Conservation (phyloP, 2,113 vertebrate species). For the Globicephala melas region DNA sequence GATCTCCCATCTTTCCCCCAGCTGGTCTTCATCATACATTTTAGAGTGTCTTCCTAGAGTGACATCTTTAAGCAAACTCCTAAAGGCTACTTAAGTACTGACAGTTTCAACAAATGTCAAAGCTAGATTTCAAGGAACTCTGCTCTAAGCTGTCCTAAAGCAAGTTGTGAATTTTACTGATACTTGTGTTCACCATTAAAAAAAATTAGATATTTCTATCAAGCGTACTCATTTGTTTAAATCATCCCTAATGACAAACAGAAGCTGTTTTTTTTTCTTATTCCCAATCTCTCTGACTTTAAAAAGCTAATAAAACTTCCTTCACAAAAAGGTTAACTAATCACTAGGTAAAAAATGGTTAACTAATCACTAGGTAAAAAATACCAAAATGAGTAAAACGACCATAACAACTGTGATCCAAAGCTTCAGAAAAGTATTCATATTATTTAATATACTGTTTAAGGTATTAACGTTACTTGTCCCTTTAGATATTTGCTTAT, state of each 20-base stretch:
- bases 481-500: not conserved
- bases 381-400: not conserved
- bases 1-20: not conserved
- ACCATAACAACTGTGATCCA: not conserved
- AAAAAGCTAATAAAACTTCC: not conserved
- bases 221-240: slow-evolving; percentile 12
- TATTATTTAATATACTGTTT: not conserved
- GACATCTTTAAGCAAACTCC: not conserved
- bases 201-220: not conserved
- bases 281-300: not conserved
- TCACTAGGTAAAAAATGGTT: not conserved
- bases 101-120: not conserved
- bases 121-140: not conserved
- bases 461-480: not conserved
- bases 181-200: not conserved
- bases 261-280: not conserved
- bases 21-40: not conserved
- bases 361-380: not conserved
- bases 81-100: slow-evolving; percentile 30
- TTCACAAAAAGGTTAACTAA: not conserved
- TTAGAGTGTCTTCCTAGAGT: slow-evolving; percentile 38
- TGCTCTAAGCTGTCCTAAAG: not conserved
- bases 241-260: not conserved
- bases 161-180: slow-evolving; percentile 14
- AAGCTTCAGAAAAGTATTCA: not conserved